phyloP scores from a whole-genome alignment of 37 sponge, comb jelly and placozoan species.

The Aphrocallistes beatrix region DNA sequence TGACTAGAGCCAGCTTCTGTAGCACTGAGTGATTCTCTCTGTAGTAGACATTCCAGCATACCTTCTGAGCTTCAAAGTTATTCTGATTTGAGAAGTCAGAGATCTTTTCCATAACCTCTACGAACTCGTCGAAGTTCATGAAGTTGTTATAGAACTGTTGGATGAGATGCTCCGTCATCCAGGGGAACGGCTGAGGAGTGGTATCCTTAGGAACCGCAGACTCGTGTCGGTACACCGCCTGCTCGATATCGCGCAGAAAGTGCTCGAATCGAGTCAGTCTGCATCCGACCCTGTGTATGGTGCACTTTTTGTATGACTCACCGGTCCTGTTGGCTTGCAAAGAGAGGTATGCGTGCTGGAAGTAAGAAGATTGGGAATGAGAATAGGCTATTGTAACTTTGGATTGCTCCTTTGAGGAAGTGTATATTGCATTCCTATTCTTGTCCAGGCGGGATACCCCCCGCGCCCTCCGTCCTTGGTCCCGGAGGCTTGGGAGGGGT shows the following conservation, averaged over 20 bases:
- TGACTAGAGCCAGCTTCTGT: constrained; percentile 14
- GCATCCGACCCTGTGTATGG: background rate
- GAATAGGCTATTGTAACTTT: background rate
- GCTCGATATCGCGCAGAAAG: constrained; percentile 9
- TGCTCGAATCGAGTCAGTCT: background rate
- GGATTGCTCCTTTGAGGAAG: background rate
- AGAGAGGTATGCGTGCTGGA: background rate
- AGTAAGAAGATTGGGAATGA: background rate
- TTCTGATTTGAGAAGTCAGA: background rate
- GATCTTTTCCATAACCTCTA: background rate
- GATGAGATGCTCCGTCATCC: background rate
- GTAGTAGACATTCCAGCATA: background rate
- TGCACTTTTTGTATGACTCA: constrained; percentile 1
- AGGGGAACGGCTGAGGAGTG: background rate
- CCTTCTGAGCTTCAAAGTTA: background rate
- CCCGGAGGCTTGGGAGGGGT: background rate
- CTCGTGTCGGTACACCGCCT: background rate
- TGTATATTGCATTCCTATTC: background rate
- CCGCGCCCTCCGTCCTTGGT: background rate
- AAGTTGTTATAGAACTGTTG: background rate
- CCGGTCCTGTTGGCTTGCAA: background rate
- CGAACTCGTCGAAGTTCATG: constrained; percentile 7
- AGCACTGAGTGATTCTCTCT: background rate
- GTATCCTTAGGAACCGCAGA: background rate
- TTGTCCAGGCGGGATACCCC: background rate